Evolutionary conservation across 2,797 vertebrate genomes (phyloP).

Genomic region (Artibeus lituratus): DNA sequence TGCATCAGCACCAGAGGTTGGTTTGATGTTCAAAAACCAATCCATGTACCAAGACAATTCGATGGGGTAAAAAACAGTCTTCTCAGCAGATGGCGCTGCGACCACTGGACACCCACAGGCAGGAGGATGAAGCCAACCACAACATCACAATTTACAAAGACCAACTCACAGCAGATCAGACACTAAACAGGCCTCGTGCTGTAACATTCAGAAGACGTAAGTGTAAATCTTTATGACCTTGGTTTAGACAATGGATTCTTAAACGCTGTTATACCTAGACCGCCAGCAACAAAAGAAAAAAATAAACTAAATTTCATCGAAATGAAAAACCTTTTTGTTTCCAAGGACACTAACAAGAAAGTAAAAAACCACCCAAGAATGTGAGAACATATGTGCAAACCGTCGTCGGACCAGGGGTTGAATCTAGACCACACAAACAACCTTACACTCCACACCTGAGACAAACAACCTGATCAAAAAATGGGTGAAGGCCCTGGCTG

Average conservation of each 20-base stretch:
- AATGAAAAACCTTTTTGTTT: background rate
- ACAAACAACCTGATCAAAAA: background rate
- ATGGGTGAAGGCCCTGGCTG: background rate
- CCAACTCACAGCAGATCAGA: background rate
- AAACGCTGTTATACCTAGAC: background rate
- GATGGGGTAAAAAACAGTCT: too few relatives aligned
- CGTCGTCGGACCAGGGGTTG: background rate
- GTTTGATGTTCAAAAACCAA: background rate
- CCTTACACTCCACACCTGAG: background rate
- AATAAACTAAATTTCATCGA: background rate
- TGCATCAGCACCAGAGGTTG: background rate
- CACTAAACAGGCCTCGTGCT: background rate
- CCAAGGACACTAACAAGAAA: background rate
- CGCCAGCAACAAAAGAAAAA: background rate
- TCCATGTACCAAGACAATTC: too few relatives aligned
- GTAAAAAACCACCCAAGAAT: background rate
- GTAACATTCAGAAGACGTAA: background rate
- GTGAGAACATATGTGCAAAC: background rate
- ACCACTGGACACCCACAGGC: too few relatives aligned
- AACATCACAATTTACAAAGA: background rate
- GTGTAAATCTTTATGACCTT: background rate
- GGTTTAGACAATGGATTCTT: background rate
- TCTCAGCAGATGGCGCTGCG: too few relatives aligned
- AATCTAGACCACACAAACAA: background rate
- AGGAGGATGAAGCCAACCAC: too few relatives aligned